These are phyloP conservation scores for Hyperoplus immaculatus DNA, from an alignment of 2,797 vertebrate species.

Conservation along the genomic window DNA sequence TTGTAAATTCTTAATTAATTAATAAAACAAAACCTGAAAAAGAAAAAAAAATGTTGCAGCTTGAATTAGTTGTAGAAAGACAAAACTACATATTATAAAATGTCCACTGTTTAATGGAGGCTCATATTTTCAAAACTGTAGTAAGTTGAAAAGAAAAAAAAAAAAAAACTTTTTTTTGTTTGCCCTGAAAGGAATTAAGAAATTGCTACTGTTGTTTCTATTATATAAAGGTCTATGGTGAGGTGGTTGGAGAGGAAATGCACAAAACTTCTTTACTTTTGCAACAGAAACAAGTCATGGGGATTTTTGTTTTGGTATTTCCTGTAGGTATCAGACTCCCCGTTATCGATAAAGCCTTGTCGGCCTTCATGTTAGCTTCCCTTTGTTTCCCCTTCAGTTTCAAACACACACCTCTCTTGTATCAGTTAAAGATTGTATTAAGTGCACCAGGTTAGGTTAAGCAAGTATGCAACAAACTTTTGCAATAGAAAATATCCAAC, in stretches of 20 bases:
- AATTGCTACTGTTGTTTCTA: neutral
- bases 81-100: neutral
- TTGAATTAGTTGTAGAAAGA: too few relatives aligned
- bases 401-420: neutral
- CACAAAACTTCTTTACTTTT: neutral
- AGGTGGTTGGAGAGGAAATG: neutral
- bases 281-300: too few relatives aligned
- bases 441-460: neutral
- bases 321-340: neutral
- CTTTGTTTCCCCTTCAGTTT: neutral
- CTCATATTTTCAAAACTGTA: neutral
- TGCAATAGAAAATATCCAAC: conserved; percentile 12
- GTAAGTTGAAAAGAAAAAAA: too few relatives aligned
- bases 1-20: too few relatives aligned
- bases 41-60: too few relatives aligned
- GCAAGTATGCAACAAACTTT: too few relatives aligned
- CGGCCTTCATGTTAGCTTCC: neutral
- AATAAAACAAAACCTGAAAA: too few relatives aligned
- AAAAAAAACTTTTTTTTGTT: neutral
- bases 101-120: neutral
- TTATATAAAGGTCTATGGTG: neutral
- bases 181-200: neutral
- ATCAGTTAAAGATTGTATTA: neutral
- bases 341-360: neutral
- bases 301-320: neutral